phyloP scores from a whole-genome alignment of 2,113 vertebrate species.

The Pygoscelis adeliae region DNA sequence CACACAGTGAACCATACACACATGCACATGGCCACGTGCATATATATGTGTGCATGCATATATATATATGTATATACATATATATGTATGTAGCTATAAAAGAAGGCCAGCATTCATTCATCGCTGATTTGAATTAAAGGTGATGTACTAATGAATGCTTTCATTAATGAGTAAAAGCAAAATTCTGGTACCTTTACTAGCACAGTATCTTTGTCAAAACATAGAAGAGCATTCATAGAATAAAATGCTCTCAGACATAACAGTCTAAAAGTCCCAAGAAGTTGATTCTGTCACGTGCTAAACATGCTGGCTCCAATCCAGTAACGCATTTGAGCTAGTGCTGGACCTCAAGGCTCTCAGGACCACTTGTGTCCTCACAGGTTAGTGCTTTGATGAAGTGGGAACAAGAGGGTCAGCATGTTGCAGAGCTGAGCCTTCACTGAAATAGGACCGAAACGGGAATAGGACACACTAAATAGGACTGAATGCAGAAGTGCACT shows the following conservation, averaged over 20 bases:
- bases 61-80: not conserved
- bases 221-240: not conserved
- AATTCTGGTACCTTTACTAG: not conserved
- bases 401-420: not conserved
- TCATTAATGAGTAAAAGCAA: not conserved
- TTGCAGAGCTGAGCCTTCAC: not conserved
- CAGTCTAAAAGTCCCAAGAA: not conserved
- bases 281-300: not conserved
- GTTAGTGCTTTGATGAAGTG: not conserved
- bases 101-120: not conserved
- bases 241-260: not conserved
- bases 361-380: not conserved
- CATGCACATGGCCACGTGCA: rapidly evolving
- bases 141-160: not conserved
- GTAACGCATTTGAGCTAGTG: not conserved
- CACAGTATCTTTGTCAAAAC: not conserved
- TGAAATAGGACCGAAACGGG: not conserved
- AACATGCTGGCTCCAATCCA: not conserved
- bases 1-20: not conserved
- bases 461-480: not conserved
- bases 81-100: not conserved
- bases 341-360: not conserved
- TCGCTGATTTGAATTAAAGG: not conserved
- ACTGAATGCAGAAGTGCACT: not conserved
- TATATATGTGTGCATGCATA: rapidly evolving